A percentile compares a stretch with the other conserved stretches of the same genome.
phyloP scores from a whole-genome alignment of 2,888 invertebrate species.

The Iselma pallidipennis region DNA sequence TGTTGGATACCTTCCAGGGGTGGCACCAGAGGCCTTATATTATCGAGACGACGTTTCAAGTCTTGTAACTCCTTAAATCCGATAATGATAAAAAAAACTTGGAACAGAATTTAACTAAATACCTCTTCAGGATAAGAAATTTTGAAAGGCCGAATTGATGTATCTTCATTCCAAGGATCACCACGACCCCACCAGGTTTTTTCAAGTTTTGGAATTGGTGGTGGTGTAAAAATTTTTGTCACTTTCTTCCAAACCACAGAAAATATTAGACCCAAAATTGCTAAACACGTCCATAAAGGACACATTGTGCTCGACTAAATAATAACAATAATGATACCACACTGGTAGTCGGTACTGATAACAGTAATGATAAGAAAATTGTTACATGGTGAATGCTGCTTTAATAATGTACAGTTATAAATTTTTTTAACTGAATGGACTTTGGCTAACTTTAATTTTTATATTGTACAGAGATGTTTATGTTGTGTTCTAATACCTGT shows the following conservation, averaged over 20 bases:
- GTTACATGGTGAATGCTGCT: no score
- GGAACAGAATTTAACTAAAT: conserved; percentile 25
- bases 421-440: no score
- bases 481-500: not conserved
- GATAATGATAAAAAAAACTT: not conserved
- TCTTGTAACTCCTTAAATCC: conserved; percentile 50
- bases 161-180: conserved; percentile 14
- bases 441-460: not conserved
- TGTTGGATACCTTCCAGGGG: conserved; percentile 72
- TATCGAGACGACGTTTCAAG: conserved; percentile 61
- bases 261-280: not conserved
- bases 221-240: conserved; percentile 11
- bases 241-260: conserved; percentile 2
- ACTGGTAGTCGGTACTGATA: no score
- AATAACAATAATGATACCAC: not conserved
- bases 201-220: conserved; percentile 12
- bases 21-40: conserved; percentile 47
- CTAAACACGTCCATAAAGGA: not conserved
- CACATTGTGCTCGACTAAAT: not conserved
- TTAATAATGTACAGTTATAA: no score
- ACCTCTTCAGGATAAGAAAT: conserved; percentile 10
- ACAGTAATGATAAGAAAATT: not conserved
- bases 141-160: conserved; percentile 12
- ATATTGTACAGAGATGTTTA: not conserved
- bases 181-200: conserved; percentile 18